These are phyloP conservation scores for Cecidostiba fungosa DNA, from an alignment of 2,888 invertebrate genomes.

Conservation along the genomic window DNA sequence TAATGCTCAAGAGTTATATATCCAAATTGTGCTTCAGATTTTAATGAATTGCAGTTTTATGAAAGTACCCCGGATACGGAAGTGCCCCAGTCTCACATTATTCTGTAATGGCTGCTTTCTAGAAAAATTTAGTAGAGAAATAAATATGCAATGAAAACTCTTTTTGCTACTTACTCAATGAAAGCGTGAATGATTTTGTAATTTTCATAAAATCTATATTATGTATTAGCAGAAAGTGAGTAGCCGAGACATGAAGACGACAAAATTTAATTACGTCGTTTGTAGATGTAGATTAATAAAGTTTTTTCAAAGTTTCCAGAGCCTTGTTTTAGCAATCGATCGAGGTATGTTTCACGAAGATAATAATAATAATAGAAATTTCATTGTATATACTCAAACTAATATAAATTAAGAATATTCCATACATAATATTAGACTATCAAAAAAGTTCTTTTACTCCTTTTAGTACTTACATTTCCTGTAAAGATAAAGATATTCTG, in stretches of 20 bases:
- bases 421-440: background rate
- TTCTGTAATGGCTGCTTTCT: background rate
- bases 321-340: background rate
- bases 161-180: background rate
- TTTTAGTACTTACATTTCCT: background rate
- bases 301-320: conserved; percentile 17
- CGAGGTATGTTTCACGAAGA: conserved; percentile 5
- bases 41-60: no score
- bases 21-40: no score
- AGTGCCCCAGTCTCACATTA: no score
- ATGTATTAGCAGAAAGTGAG: background rate
- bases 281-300: background rate
- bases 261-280: background rate
- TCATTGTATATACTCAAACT: background rate
- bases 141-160: no score
- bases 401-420: background rate
- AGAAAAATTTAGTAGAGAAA: background rate
- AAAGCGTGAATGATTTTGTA: background rate
- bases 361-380: background rate
- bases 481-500: background rate
- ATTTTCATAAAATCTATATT: background rate
- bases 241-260: background rate
- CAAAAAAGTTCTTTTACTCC: conserved; percentile 35
- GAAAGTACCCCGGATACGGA: no score
- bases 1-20: no score